These are phyloP conservation scores for Medauroidea extradentata DNA, from an alignment of 1,140 invertebrate genomes.

Conservation along the genomic window DNA sequence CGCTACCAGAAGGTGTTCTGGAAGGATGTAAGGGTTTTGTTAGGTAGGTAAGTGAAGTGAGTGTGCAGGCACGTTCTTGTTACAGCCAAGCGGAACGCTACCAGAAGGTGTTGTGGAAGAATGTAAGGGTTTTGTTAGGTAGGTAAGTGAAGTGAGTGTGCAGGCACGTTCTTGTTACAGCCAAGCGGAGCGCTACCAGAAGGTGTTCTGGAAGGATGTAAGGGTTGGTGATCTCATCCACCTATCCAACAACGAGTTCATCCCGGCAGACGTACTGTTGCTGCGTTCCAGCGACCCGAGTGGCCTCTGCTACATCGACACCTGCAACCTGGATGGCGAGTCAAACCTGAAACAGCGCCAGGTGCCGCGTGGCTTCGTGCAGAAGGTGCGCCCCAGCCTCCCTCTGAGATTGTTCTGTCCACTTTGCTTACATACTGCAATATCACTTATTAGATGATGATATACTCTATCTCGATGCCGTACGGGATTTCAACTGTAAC, in stretches of 20 bases:
- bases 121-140: too few relatives aligned
- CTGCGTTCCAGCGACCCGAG: conserved; percentile 86
- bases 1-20: conserved; percentile 83
- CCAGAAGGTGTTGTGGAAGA: too few relatives aligned
- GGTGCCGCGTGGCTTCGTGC: conserved; percentile 64
- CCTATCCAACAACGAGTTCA: conserved; percentile 92
- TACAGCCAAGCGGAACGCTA: too few relatives aligned
- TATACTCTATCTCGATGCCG: too few relatives aligned
- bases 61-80: too few relatives aligned
- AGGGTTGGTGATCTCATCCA: conserved; percentile 93
- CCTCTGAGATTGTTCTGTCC: too few relatives aligned
- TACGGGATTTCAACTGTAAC: too few relatives aligned
- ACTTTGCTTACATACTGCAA: too few relatives aligned
- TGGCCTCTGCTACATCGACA: conserved; percentile 95
- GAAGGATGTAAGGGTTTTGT: conserved; percentile 84
- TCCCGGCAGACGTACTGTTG: conserved; percentile 92
- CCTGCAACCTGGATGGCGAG: conserved; percentile 97
- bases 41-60: too few relatives aligned
- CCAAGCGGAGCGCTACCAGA: conserved; percentile 75
- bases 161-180: conserved; percentile 59
- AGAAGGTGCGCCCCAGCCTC: conserved; percentile 46
- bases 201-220: conserved; percentile 85
- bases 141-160: too few relatives aligned
- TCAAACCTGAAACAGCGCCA: conserved; percentile 98
- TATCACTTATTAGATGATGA: too few relatives aligned